These are phyloP conservation scores for Catharus minimus DNA, from an alignment of 2,113 vertebrate genomes.

Conservation along the genomic window DNA sequence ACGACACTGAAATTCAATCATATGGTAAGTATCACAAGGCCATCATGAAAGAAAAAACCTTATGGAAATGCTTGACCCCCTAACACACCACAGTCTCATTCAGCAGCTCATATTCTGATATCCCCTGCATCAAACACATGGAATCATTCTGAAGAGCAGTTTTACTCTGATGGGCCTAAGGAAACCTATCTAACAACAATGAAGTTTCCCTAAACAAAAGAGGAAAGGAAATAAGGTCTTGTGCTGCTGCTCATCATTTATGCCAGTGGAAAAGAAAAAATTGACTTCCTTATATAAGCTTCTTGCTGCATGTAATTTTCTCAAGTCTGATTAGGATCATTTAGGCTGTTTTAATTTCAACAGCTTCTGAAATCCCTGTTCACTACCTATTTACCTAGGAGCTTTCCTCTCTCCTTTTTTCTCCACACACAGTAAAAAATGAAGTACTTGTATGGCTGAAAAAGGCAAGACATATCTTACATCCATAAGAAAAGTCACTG, in stretches of 20 bases:
- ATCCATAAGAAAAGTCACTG: not conserved
- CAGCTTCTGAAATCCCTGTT: not conserved
- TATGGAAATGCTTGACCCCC: not conserved
- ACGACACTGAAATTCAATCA: not conserved
- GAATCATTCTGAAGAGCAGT: not conserved
- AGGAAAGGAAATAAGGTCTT: conserved; percentile 41
- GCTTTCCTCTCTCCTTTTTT: not conserved
- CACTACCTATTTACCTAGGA: not conserved
- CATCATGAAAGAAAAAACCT: not conserved
- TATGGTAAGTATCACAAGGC: not conserved
- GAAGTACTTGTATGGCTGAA: not conserved
- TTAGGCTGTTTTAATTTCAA: conserved; percentile 38
- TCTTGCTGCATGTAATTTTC: conserved; percentile 41
- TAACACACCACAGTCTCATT: not conserved
- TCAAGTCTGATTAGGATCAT: conserved; percentile 60
- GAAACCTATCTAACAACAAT: conserved; percentile 53
- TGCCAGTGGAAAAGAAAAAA: conserved; percentile 42
- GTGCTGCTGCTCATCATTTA: conserved; percentile 58
- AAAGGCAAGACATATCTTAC: not conserved
- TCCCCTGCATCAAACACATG: not conserved
- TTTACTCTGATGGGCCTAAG: conserved; percentile 37
- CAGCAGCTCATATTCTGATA: not conserved
- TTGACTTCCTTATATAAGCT: conserved; percentile 23
- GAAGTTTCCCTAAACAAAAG: conserved; percentile 60
- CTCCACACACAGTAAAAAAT: not conserved